Conservation (phyloP, 2,113 vertebrate species). For the Capricornis sumatraensis region DNA sequence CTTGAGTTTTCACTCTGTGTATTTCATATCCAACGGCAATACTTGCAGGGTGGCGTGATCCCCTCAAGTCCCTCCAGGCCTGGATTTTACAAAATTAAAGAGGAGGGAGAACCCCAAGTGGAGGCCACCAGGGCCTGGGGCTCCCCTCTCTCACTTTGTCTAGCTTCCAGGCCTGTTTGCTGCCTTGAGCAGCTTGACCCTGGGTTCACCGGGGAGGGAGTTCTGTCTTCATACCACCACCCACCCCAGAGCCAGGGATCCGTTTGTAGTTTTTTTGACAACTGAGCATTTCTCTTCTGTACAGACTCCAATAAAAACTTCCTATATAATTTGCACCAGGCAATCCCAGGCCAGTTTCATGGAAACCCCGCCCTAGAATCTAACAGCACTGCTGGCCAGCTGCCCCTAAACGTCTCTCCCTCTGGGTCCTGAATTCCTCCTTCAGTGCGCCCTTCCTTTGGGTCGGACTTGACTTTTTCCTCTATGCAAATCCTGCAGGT, state of each 20-base stretch:
- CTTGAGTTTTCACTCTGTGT: background rate
- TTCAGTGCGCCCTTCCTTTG: accelerated
- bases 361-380: background rate
- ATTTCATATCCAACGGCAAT: slow-evolving; percentile 57
- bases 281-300: slow-evolving; percentile 67
- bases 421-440: background rate
- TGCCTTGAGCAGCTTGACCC: background rate
- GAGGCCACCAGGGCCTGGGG: background rate
- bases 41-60: background rate
- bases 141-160: background rate
- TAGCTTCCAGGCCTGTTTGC: background rate
- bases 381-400: too few species aligned
- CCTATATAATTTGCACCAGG: slow-evolving; percentile 25
- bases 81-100: slow-evolving; percentile 54
- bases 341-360: background rate
- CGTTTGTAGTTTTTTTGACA: slow-evolving; percentile 62
- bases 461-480: background rate
- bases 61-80: background rate
- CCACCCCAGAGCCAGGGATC: slow-evolving; percentile 56
- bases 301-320: slow-evolving; percentile 65
- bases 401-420: background rate
- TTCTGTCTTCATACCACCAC: background rate
- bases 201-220: background rate
- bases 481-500: background rate
- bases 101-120: background rate